Evolutionary conservation across 2,797 vertebrate species (phyloP), one percentile per base, ranked within the genome.

Genomic region (Balearica regulorum): DNA sequence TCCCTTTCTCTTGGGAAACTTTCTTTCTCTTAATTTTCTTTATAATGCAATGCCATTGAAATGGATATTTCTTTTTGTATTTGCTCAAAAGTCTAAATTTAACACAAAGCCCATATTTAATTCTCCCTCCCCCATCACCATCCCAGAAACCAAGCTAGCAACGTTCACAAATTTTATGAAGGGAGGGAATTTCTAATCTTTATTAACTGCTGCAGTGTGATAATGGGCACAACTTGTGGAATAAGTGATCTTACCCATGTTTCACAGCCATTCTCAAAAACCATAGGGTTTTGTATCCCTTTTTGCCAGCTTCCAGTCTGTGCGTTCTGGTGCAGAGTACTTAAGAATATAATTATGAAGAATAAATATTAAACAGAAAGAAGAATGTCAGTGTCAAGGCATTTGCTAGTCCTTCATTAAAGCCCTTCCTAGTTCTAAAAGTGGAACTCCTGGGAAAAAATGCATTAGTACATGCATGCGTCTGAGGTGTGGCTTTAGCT

Each of bases 81-180:
- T 77, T 72, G 7, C 65, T 77, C 31, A 43, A 58, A 66, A 87
- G 19, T 44, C 21, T 55, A 21, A 25, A 33, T 62, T 70, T 55
- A 51, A 58, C 49, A 35, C 14, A 54, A 58, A 35, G 26, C 4
- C 0, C n/a, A 5, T 51, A 33, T 12, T 64, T 83, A 69, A 16
- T 58, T 10, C 22, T 35, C 13, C 11, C 6, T 14, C 4, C 8
- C 4, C 13, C 9, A 51, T 15, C 14, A 10, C 7, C 4, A 0
- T 41, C 12, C n/a, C 4, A 4, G 35, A 77, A 91, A 71, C 11
- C 24, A 72, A 60, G 11, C 11, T 39, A 66, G 11, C 46, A 76
- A 58, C 51, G 62, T 86, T 69, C 24, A 53, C 29, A 43, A 41
- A 72, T 22, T 26, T 71, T 62, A 62, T 1, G 5, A 48, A 31